Evolutionary conservation across 2,797 vertebrate genomes (phyloP).

Genomic region (Australoheros facetus): DNA sequence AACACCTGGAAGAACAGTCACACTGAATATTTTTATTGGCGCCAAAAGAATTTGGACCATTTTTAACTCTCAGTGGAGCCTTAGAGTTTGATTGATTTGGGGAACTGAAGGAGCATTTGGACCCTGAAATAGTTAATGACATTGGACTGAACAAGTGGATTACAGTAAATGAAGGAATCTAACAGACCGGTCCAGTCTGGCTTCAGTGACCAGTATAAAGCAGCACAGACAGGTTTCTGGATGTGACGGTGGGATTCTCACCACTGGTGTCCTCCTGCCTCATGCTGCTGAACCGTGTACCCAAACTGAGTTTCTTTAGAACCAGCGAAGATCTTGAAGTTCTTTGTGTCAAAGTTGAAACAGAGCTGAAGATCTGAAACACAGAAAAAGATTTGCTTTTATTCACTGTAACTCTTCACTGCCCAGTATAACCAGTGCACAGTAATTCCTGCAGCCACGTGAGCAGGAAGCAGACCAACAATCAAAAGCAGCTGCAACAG

Average conservation of each 20-base stretch:
- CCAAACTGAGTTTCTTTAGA: constrained; percentile 89
- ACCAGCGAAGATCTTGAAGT: constrained; percentile 84
- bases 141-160: accelerated
- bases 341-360: constrained; percentile 91
- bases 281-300: constrained; percentile 94
- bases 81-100: neutral
- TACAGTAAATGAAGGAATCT: too few relatives aligned
- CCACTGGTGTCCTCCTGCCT: constrained; percentile 82
- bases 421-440: neutral
- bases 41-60: too few relatives aligned
- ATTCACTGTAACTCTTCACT: neutral
- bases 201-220: too few relatives aligned
- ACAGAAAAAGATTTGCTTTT: constrained; percentile 7
- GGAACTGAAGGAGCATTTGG: neutral
- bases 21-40: too few relatives aligned
- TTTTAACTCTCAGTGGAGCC: neutral
- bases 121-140: neutral
- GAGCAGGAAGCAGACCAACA: neutral
- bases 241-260: constrained; percentile 24
- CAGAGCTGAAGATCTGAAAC: constrained; percentile 81
- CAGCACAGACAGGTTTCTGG: neutral
- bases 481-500: accelerated
- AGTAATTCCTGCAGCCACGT: neutral
- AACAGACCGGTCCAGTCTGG: neutral
- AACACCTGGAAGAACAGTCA: neutral